Evolutionary conservation across 1,140 invertebrate genomes (phyloP), one percentile per base, ranked within the genome.

Genomic region (Zaprionus capensis): DNA sequence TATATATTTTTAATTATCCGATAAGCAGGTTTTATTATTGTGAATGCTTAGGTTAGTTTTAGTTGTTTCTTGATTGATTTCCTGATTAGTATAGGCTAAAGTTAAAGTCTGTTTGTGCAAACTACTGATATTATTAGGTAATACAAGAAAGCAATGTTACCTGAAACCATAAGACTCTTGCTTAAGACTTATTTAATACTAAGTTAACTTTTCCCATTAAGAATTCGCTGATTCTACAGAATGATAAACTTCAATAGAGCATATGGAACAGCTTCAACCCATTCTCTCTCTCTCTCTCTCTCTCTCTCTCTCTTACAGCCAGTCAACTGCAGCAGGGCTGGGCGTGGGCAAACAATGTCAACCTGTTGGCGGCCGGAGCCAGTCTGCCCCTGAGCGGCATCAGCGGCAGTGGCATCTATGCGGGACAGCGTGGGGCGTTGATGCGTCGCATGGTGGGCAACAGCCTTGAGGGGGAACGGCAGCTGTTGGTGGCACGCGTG

Each of bases 331-430:
- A 95, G 82, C 93, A 94, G 71, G 93, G 93, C 1, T 95, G 94
- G 87, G 94, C 95, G 3, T 93, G 93, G 73, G 88, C 93, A 2
- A 93, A 95, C 79, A 93, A 94, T 66, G 93, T 95, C 1, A 95
- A 95, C 76, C 93, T 95, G 55, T 67, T 95, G 28, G 94, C 94
- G 0, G 82, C 95, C 58, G 95, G 95, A 46, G 94, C 93, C 2
- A 95, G 94, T 85, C 93, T 94, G 73, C 94, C 94, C 0, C 28
- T 63, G 6, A 70, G 92, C 11, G 94, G 94, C 12, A 94, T 94
- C 61, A 94, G 94, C 51, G 95, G 96, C 15, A 95, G 94, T 44
- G 96, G 96, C 26, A 95, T 96, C 44, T 96, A 94, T 74, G 93
- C 94, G 0, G 93, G 94, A 0, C 88, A 92, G 69, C 86, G 91